Conservation (phyloP, 2,113 vertebrate species). For the Ictalurus furcatus region DNA sequence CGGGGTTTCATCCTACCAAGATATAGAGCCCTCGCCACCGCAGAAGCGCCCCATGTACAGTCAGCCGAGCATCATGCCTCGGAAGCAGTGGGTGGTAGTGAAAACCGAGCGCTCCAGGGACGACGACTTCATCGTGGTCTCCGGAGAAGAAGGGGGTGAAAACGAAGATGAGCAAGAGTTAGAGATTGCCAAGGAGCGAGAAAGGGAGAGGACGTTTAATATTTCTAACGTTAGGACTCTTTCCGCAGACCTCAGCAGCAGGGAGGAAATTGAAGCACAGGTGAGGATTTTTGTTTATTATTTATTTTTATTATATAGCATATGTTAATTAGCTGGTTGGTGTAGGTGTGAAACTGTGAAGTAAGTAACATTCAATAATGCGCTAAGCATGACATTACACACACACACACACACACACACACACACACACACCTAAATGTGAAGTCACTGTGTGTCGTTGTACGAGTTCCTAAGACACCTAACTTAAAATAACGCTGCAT, state of each 20-base stretch:
- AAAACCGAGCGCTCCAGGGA: slow-evolving; percentile 83
- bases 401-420: too few relatives aligned
- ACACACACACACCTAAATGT: background rate
- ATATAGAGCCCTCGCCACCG: slow-evolving; percentile 60
- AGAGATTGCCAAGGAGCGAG: slow-evolving; percentile 54
- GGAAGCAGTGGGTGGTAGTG: slow-evolving; percentile 88
- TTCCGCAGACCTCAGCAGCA: slow-evolving; percentile 65
- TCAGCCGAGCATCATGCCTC: slow-evolving; percentile 82
- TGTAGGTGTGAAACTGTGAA: background rate
- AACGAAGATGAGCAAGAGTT: slow-evolving; percentile 78
- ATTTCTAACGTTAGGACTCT: slow-evolving; percentile 86
- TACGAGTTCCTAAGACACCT: background rate
- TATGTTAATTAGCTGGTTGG: background rate
- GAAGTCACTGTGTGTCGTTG: background rate
- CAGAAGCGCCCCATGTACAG: slow-evolving; percentile 74
- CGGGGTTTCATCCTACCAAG: slow-evolving; percentile 75
- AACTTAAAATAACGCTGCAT: background rate
- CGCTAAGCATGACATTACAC: too few relatives aligned
- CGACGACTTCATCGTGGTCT: slow-evolving; percentile 84
- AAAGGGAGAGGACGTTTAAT: slow-evolving; percentile 72
- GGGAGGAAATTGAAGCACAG: slow-evolving; percentile 72
- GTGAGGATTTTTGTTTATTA: slow-evolving; percentile 51
- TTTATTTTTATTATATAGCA: background rate
- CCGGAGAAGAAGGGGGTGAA: slow-evolving; percentile 81
- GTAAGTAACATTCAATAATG: background rate